Evolutionary conservation across 2,113 vertebrate genomes (phyloP).

Genomic region (Megaceryle torquata): DNA sequence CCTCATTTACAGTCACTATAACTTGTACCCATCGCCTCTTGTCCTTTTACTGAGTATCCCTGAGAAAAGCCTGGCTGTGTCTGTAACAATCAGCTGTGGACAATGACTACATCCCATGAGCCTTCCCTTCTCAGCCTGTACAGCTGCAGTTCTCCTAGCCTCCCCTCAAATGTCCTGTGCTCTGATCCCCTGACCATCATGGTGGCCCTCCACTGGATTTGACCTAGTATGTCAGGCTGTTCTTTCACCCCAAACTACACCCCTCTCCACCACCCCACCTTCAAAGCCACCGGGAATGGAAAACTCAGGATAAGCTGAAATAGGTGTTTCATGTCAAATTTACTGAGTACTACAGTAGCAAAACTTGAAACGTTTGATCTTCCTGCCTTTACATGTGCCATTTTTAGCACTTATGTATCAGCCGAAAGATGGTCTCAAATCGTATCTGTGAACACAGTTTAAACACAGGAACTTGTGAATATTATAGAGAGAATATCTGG

Average conservation of each 20-base stretch:
- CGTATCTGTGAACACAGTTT: not conserved
- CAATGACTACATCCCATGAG: not conserved
- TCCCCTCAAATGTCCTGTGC: not conserved
- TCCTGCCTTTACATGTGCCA: fast-evolving
- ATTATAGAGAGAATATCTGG: not conserved
- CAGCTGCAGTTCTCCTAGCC: not conserved
- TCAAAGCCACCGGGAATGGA: not conserved
- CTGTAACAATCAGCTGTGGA: not conserved
- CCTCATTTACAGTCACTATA: not conserved
- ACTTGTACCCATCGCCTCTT: not conserved
- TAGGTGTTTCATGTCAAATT: not conserved
- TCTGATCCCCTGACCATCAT: fast-evolving
- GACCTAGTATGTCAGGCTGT: not conserved
- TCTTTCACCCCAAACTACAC: not conserved
- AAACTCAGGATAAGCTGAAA: not conserved
- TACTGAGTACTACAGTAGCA: not conserved
- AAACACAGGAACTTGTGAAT: not conserved
- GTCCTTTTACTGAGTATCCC: not conserved
- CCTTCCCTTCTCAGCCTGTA: not conserved
- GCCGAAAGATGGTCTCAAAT: not conserved
- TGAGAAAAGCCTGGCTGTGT: not conserved
- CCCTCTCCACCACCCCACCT: not conserved
- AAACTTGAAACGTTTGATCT: not conserved
- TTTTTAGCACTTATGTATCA: not conserved
- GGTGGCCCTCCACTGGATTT: not conserved